These are phyloP conservation scores for Microvelia longipes DNA, from an alignment of 1,140 invertebrate genomes.

Conservation along the genomic window DNA sequence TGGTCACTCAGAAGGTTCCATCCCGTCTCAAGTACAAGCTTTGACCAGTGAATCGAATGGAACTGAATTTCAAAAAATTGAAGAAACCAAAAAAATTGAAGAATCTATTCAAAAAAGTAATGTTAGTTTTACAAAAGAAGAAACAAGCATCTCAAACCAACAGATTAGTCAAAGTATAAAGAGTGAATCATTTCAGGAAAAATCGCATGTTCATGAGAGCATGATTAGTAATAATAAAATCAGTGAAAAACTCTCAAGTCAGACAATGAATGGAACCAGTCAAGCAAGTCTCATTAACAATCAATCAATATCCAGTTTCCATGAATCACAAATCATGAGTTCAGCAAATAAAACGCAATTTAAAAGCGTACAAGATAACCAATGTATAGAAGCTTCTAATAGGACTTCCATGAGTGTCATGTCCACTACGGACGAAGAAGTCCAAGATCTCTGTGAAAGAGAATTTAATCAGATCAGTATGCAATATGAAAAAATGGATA, in stretches of 20 bases:
- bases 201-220: not conserved
- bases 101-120: too few species aligned
- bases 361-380: not conserved
- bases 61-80: too few species aligned
- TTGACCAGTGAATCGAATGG: too few species aligned
- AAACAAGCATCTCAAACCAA: not conserved
- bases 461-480: constrained; percentile 12
- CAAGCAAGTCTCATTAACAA: not conserved
- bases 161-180: not conserved
- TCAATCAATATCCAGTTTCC: not conserved
- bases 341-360: not conserved
- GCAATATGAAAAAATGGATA: constrained; percentile 11
- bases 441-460: constrained; percentile 17
- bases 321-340: not conserved
- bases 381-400: not conserved
- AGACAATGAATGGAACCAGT: not conserved
- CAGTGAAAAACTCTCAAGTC: not conserved
- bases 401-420: not conserved
- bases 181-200: not conserved
- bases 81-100: too few species aligned
- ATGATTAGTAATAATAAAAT: not conserved
- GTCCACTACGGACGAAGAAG: constrained; percentile 16
- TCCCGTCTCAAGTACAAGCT: too few species aligned
- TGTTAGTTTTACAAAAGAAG: not conserved
- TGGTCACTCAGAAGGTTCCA: too few species aligned